phyloP scores from a whole-genome alignment of 2,113 vertebrate species.

The Cinclus mexicanus region DNA sequence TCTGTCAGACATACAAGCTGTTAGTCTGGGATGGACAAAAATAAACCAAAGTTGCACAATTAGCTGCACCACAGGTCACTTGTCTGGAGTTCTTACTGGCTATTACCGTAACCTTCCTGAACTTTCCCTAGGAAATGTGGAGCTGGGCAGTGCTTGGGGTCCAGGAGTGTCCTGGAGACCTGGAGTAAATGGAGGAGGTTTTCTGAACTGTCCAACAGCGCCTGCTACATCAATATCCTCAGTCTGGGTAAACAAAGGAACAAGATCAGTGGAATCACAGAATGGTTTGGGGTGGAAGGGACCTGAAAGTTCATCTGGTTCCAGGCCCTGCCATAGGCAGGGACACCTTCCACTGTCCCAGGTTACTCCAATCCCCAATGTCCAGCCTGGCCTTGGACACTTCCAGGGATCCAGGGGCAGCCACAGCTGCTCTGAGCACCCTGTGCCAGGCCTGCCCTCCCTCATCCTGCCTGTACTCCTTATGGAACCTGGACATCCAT shows the following conservation, averaged over 20 bases:
- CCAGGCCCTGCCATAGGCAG: not conserved
- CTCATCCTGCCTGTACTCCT: not conserved
- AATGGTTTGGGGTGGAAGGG: not conserved
- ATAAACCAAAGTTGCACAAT: constrained; percentile 50
- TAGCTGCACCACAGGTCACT: constrained; percentile 32
- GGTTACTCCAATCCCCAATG: fast-evolving
- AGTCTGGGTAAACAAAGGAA: not conserved
- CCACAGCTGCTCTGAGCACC: not conserved
- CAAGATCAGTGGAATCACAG: not conserved
- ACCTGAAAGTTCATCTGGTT: fast-evolving
- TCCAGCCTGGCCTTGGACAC: not conserved
- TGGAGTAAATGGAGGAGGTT: not conserved
- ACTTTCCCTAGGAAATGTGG: not conserved
- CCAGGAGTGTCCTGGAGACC: not conserved
- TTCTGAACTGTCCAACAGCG: not conserved
- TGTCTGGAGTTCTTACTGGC: not conserved
- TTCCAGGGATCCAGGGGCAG: not conserved
- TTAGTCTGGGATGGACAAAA: constrained; percentile 55
- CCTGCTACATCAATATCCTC: not conserved
- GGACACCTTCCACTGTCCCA: not conserved
- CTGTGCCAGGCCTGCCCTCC: not conserved
- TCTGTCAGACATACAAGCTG: constrained; percentile 60
- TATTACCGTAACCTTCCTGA: not conserved
- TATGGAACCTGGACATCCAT: not conserved
- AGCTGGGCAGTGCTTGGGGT: not conserved